A percentile compares a stretch with the other conserved stretches of the same genome.
phyloP scores from a whole-genome alignment of 2,888 invertebrate genomes.

The Alentia gelatinosa region DNA sequence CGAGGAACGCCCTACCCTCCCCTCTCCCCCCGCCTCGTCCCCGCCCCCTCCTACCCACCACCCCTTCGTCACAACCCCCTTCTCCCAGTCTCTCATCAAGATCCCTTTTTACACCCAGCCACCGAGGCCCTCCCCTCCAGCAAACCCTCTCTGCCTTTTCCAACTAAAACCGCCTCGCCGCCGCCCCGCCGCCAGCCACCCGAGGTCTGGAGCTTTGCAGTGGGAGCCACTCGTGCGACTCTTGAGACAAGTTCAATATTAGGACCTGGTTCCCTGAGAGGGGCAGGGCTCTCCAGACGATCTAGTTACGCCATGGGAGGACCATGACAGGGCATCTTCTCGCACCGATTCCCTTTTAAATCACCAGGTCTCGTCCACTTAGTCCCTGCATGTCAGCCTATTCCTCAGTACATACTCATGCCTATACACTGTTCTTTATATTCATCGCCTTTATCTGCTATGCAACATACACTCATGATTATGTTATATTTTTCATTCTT shows the following conservation, averaged over 20 bases:
- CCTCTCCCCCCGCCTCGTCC: not conserved
- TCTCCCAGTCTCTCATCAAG: not conserved
- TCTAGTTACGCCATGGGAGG: not conserved
- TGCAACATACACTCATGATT: too few species aligned
- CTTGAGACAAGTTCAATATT: constrained; percentile 15
- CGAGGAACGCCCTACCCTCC: not conserved
- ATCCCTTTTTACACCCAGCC: not conserved
- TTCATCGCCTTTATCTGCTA: too few species aligned
- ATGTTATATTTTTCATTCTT: too few species aligned
- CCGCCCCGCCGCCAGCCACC: too few species aligned
- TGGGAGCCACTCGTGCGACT: not conserved
- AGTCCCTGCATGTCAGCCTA: too few species aligned
- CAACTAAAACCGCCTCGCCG: not conserved
- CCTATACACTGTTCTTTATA: too few species aligned
- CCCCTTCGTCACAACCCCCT: not conserved
- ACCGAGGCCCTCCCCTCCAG: not conserved
- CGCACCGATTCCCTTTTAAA: too few species aligned
- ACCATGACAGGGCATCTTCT: not conserved
- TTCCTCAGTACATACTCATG: too few species aligned
- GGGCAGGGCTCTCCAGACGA: not conserved
- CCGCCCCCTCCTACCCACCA: not conserved
- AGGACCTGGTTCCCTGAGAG: not conserved
- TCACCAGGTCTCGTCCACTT: too few species aligned
- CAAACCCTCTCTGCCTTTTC: constrained; percentile 1
- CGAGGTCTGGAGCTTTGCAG: not conserved